Conservation (phyloP, 1,140 invertebrate genomes). For the Muscidifurax raptorellus region DNA sequence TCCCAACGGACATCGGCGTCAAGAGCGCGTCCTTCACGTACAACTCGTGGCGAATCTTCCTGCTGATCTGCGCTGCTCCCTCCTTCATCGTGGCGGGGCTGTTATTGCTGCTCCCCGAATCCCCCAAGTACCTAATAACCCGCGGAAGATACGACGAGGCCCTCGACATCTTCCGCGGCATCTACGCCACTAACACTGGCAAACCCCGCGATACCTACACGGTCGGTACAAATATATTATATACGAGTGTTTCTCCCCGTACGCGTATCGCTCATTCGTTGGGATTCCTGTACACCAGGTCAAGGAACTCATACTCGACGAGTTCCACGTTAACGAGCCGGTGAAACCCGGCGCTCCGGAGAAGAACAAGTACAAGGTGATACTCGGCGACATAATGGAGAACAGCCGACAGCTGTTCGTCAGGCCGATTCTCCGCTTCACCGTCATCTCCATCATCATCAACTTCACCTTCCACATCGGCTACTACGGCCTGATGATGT, state of each 20-base stretch:
- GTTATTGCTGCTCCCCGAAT: constrained; percentile 92
- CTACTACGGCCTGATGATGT: constrained; percentile 93
- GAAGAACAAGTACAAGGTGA: constrained; percentile 78
- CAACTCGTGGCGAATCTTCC: constrained; percentile 94
- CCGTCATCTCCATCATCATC: constrained; percentile 88
- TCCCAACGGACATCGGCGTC: constrained; percentile 85
- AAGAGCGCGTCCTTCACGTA: constrained; percentile 82
- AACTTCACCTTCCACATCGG: constrained; percentile 93
- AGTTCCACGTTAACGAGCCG: constrained; percentile 76
- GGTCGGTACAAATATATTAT: constrained; percentile 70
- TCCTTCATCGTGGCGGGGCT: constrained; percentile 89
- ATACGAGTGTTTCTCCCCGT: too few relatives aligned
- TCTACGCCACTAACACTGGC: constrained; percentile 88
- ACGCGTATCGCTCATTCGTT: neutral
- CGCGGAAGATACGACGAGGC: constrained; percentile 86
- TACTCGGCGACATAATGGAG: constrained; percentile 84
- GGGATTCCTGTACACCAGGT: constrained; percentile 64
- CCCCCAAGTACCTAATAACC: constrained; percentile 90
- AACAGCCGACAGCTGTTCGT: constrained; percentile 88
- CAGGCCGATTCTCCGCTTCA: constrained; percentile 87
- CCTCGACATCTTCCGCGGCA: constrained; percentile 85
- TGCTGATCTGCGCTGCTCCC: constrained; percentile 89
- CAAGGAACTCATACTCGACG: constrained; percentile 84
- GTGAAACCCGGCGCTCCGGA: constrained; percentile 67
- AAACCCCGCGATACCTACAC: constrained; percentile 84